phyloP scores from a whole-genome alignment of 2,888 invertebrate species.

The Ferrisia virgata region DNA sequence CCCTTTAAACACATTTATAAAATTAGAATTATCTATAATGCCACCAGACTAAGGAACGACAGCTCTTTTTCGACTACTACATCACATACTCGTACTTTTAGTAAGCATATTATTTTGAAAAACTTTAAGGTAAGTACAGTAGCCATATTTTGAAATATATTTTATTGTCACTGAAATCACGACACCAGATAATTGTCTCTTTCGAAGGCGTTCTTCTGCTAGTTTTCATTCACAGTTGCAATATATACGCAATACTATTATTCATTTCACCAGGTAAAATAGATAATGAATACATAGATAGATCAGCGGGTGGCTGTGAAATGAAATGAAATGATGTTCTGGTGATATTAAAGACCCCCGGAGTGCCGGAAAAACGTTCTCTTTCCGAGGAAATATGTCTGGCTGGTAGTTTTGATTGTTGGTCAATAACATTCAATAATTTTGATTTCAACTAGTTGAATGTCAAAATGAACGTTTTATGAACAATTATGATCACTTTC shows the following conservation, averaged over 20 bases:
- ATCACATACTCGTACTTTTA: too few species aligned
- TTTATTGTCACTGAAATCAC: background rate
- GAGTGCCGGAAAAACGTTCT: constrained; percentile 12
- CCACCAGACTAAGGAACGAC: too few species aligned
- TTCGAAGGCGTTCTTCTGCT: background rate
- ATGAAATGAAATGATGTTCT: background rate
- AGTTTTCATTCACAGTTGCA: background rate
- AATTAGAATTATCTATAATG: too few species aligned
- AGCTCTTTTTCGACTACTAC: too few species aligned
- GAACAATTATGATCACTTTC: background rate
- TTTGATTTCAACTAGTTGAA: background rate
- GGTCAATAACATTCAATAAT: constrained; percentile 22
- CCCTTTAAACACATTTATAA: too few species aligned
- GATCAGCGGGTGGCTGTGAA: background rate
- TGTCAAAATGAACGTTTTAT: background rate
- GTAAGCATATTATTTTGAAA: too few species aligned
- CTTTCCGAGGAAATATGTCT: constrained; percentile 9
- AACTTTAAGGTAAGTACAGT: too few species aligned
- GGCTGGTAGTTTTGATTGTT: background rate
- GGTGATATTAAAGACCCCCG: background rate
- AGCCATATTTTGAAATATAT: too few species aligned
- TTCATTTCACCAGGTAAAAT: background rate
- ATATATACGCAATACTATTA: background rate
- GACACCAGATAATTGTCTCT: constrained; percentile 9
- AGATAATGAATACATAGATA: constrained; percentile 5